Evolutionary conservation across 92 coral and sea anemone species (phyloP), one percentile per base, ranked within the genome.

Genomic region (Anthopleura xanthogrammica): DNA sequence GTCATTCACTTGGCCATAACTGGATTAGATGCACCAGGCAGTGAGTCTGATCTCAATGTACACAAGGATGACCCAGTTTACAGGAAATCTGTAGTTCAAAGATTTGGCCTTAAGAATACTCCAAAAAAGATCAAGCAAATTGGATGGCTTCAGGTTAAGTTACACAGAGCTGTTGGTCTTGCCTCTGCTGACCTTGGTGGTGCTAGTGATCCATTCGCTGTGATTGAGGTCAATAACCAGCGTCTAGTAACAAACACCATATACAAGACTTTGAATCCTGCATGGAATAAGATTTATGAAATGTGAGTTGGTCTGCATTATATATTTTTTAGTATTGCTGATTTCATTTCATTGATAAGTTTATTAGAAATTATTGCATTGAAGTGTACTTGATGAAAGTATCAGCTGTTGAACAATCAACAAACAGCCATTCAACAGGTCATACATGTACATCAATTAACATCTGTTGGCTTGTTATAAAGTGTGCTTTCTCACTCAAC

Each of bases 141-240:
- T 50, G 99, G 99, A 16, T 96, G 99, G 99, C 91, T 96, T 14
- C 99, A 96, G 90, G 87, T 94, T 8, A 96, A 96, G 80, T 89
- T 96, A 60, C 99, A 96, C 79, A 90, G 99, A 43, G 99, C 99
- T 0, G 99, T 96, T 60, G 99, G 99, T 5, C 82, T 96, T 86
- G 98, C 99, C 8, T 90, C 99, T 43, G 99, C 99, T 16, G 99
- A 96, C 73, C 93, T 96, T 58, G 99, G 99, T 3, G 99, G 99
- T 50, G 88, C 90, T 29, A 94, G 98, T 81, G 99, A 96, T 60
- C 99, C 99, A 9, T 96, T 96, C 86, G 99, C 99, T 19, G 93
- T 94, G 58, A 79, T 96, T 60, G 94, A 90, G 73, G 57, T 96
- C 24, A 96, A 96, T 82, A 96, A 96, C 70, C 95, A 92, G 77